phyloP scores from a whole-genome alignment of 2,797 vertebrate species.

The Leptodactylus fallax region DNA sequence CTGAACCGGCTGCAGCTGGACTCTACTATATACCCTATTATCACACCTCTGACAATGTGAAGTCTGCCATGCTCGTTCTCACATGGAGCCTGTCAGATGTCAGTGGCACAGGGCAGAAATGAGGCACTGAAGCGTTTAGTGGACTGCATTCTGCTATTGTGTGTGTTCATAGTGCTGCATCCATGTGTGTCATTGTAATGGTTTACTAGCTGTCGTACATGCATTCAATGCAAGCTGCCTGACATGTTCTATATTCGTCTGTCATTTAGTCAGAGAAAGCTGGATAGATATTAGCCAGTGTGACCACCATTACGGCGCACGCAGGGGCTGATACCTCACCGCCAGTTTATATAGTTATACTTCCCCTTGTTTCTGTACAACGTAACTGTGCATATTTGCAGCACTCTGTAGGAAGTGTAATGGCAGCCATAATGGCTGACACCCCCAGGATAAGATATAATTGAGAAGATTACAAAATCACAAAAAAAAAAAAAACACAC shows the following conservation, averaged over 20 bases:
- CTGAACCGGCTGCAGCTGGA: background rate
- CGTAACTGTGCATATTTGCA: too few species aligned
- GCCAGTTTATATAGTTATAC: background rate
- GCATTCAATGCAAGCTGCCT: too few species aligned
- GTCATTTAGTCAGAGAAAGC: background rate
- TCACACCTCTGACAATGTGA: constrained; percentile 44
- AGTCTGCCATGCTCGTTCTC: constrained; percentile 15
- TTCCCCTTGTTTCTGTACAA: too few species aligned
- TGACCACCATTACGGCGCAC: background rate
- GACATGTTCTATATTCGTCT: too few species aligned
- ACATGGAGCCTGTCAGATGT: background rate
- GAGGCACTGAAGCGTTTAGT: background rate
- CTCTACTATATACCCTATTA: constrained; percentile 6
- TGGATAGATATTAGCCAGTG: background rate
- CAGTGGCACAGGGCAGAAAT: background rate
- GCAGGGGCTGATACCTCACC: too few species aligned
- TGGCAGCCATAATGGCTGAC: background rate
- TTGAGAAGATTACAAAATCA: too few species aligned
- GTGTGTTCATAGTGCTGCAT: background rate
- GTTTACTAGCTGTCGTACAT: background rate
- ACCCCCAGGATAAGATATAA: background rate
- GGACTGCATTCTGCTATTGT: background rate
- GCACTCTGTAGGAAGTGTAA: background rate
- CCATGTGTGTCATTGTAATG: background rate
- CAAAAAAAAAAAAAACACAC: too few species aligned